Base-by-base conservation (phyloP, 2,113 vertebrate genomes). In the Indicator maculatus region DNA sequence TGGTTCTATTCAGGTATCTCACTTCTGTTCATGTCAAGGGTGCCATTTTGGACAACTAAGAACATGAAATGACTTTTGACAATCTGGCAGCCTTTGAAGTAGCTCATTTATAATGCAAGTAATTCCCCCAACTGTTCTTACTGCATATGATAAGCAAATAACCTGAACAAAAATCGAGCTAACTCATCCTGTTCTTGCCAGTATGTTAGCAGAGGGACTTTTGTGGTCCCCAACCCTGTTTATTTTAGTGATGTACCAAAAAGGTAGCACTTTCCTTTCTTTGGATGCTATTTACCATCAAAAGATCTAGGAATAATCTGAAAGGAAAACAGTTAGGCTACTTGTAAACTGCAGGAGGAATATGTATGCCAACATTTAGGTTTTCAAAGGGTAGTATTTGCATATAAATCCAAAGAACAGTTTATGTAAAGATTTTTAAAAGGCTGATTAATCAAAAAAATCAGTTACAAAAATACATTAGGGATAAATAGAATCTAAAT, bases 401-500 rank as follows among this genome's bases (percentile, higher is more conserved):
- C 86, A 81, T 90, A 55, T 90, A 86, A 91, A 90, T 88, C 73
- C 59, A 65, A 86, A 87, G 74, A 89, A 93, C 41, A 44, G 77
- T 91, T 96, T 96, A 94, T 0, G 0, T 75, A 56, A 95, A 95
- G 79, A 52, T 27, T 64, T 91, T 92, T 94, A 69, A 89, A 86
- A 92, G 76, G 30, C 77, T 70, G 27, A 75, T 89, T 79, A 31
- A 56, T 93, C 77, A 94, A 88, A 36, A 36, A 94, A 90, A 90
- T 73, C 72, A 67, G 52, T 70, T 76, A 82, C 41, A 89, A 95
- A 95, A 95, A 89, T 92, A 73, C 66, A 74, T 92, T 79, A 84
- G 63, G 71, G 79, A 92, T 92, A 95, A 90, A 73, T 21, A 66
- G n/a, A 91, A 86, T 92, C 86, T 88, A 95, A 96, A 95, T 93